Evolutionary conservation across 1,140 invertebrate species (phyloP).

Genomic region (Proctacanthus coquilletti): DNA sequence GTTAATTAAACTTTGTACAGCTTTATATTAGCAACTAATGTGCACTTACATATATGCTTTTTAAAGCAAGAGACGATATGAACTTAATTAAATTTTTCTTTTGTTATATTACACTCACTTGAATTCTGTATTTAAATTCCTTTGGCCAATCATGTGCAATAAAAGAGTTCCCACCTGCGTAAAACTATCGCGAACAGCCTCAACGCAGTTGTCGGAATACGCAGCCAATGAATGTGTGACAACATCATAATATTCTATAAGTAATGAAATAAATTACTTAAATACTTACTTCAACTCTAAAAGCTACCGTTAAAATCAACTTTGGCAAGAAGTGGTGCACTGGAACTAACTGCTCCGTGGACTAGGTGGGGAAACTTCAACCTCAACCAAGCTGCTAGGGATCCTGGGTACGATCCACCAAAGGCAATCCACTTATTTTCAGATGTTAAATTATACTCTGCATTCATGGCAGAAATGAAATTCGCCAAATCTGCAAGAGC

Average conservation of each 20-base stretch:
- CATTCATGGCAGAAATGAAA: conserved; percentile 57
- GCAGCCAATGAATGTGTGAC: conserved; percentile 50
- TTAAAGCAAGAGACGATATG: too few relatives aligned
- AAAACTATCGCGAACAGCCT: conserved; percentile 44
- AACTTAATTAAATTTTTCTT: conserved; percentile 50
- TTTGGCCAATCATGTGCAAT: conserved; percentile 39
- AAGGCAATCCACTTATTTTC: conserved; percentile 79
- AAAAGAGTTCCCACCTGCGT: conserved; percentile 47
- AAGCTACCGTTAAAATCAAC: conserved; percentile 61
- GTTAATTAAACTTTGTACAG: too few relatives aligned
- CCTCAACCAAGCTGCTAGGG: conserved; percentile 77
- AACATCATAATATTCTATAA: conserved; percentile 59
- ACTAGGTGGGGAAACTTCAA: conserved; percentile 82
- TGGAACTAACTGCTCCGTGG: conserved; percentile 69
- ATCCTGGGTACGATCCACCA: conserved; percentile 86
- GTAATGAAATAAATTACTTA: conserved; percentile 3
- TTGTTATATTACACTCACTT: not conserved
- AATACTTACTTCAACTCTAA: conserved; percentile 4
- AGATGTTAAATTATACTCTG: conserved; percentile 40
- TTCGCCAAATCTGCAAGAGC: conserved; percentile 74
- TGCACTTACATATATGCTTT: too few relatives aligned
- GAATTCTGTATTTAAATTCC: conserved; percentile 32
- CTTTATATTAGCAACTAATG: too few relatives aligned
- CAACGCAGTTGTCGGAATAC: conserved; percentile 43
- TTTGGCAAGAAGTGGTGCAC: conserved; percentile 70